Conservation (phyloP, 2,113 vertebrate species). For the Plecturocebus donacophilus region DNA sequence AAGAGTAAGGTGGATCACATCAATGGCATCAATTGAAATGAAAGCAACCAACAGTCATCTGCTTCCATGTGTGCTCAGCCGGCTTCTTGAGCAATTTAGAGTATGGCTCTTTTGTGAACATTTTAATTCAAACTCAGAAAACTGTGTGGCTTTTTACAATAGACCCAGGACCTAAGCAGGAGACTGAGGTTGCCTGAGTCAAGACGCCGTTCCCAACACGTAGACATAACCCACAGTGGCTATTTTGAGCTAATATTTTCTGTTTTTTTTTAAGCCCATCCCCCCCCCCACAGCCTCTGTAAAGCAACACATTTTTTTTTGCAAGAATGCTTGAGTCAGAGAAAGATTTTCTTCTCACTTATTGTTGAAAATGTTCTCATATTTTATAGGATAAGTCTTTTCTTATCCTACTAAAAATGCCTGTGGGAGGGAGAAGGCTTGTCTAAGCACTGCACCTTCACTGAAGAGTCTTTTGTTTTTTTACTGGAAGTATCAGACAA, state of each 20-base stretch:
- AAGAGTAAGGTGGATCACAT: not conserved
- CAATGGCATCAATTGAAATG: not conserved
- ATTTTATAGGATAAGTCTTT: not conserved
- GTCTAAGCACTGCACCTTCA: not conserved
- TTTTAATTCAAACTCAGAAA: not conserved
- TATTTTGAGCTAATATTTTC: not conserved
- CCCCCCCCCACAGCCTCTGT: not conserved
- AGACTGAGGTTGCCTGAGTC: not conserved
- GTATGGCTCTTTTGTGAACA: not conserved
- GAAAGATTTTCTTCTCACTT: too few relatives aligned
- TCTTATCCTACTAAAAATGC: too few relatives aligned
- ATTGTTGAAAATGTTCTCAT: not conserved
- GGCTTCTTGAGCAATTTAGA: too few relatives aligned
- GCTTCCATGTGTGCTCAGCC: too few relatives aligned
- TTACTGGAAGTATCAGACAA: not conserved
- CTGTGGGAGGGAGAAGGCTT: not conserved
- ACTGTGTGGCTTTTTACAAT: not conserved
- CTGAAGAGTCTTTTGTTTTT: not conserved
- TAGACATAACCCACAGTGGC: too few relatives aligned
- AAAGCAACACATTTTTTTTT: not conserved
- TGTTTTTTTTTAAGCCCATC: too few relatives aligned
- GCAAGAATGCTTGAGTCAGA: not conserved
- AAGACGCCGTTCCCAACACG: accelerated
- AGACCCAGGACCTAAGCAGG: too few relatives aligned
- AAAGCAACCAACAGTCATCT: accelerated